These are phyloP conservation scores for Sweltsa coloradensis DNA, from an alignment of 1,140 invertebrate species.

Conservation along the genomic window DNA sequence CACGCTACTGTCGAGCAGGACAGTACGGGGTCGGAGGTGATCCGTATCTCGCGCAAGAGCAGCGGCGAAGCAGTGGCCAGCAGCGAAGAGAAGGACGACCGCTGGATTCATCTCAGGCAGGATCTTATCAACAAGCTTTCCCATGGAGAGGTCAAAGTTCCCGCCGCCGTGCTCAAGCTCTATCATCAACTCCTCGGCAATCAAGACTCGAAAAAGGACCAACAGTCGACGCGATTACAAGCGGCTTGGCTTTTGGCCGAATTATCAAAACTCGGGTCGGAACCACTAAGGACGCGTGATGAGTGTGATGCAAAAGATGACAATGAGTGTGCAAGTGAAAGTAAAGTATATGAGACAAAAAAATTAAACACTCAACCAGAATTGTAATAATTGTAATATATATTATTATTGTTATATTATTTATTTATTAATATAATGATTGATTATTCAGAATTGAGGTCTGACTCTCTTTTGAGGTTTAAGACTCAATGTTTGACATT, in stretches of 20 bases:
- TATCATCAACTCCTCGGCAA: conserved; percentile 2
- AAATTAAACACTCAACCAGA: too few species aligned
- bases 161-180: not conserved
- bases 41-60: conserved; percentile 4
- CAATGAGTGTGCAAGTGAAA: too few species aligned
- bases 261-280: not conserved
- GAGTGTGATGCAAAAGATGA: too few species aligned
- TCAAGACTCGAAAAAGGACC: not conserved
- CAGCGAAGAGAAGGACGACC: not conserved
- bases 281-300: too few species aligned
- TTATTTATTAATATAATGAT: too few species aligned
- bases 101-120: not conserved
- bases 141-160: not conserved
- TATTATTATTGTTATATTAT: too few species aligned
- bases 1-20: conserved; percentile 9
- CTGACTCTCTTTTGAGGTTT: too few species aligned
- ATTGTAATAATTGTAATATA: too few species aligned
- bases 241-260: conserved; percentile 3
- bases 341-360: too few species aligned
- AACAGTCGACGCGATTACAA: not conserved
- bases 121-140: not conserved
- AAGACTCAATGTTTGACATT: too few species aligned
- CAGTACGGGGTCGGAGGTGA: conserved; percentile 6
- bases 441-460: too few species aligned
- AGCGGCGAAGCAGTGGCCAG: not conserved